Base-by-base conservation (phyloP, 1,140 invertebrate genomes). In the Magallana gigas region DNA sequence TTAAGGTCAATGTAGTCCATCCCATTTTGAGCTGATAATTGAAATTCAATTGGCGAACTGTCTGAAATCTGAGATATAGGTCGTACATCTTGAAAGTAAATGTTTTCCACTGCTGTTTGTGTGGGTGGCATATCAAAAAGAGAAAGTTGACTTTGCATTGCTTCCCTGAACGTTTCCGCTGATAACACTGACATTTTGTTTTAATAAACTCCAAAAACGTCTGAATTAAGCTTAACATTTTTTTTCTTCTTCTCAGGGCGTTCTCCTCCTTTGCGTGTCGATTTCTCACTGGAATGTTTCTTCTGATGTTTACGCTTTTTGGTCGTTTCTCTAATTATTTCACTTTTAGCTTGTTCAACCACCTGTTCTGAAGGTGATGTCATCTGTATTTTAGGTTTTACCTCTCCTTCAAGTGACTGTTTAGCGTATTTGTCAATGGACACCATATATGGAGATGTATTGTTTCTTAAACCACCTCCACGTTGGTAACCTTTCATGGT, bases 331-430 rank as follows among this genome's bases (percentile, higher is more conserved):
- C 18, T 64, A n/a, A n/a, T 14, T 36, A 36, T 36, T 84, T 88
- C 83, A 29, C 58, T 18, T 85, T 88, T 88, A 9, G 87, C 82
- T 62, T 88, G 64, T 48, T 88, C 83, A 16, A 84, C 87, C 8
- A 84, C 57, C 59, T 88, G 87, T 62, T 59, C 58, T 18, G 82
- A 48, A 12, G 82, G 87, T n/a, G 82, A 84, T 1, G 82, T 81
- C 57, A 88, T 1, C 59, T 84, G 18, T 76, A 23, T 18, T 57
- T 11, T 23, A 36, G 4, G 8, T 60, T 56, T 56, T 36, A 60
- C 36, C 14, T 58, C 14, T 23, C n/a, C 36, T 36, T 36, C 36
- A 36, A 36, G 1, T 36, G 36, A 36, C 36, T 36, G 36, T 36
- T 36, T 36, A 36, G 8, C 18, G 60, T 62, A 59, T 23, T 83